These are phyloP conservation scores for Rhyacophila evoluta DNA, from an alignment of 2,888 invertebrate species.

Conservation along the genomic window DNA sequence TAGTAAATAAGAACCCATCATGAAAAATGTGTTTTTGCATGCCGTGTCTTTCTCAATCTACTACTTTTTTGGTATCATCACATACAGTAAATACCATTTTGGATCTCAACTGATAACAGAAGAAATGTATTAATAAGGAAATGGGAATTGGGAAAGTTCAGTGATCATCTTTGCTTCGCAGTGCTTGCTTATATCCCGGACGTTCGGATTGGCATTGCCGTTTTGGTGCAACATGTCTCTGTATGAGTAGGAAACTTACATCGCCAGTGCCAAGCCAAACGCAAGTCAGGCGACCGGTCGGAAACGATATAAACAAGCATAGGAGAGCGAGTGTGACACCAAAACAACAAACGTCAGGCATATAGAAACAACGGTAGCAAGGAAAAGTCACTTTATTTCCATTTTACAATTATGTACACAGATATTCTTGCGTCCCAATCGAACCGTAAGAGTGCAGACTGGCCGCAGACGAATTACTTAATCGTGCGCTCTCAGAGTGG, in stretches of 20 bases:
- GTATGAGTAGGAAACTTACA: slow-evolving; percentile 47
- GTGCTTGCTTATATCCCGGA: slow-evolving; percentile 75
- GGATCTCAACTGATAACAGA: too few relatives aligned
- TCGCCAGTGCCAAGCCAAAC: slow-evolving; percentile 56
- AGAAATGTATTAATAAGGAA: background rate
- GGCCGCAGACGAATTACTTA: background rate
- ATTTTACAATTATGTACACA: slow-evolving; percentile 50
- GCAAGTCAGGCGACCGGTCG: slow-evolving; percentile 52
- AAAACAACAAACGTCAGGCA: slow-evolving; percentile 70
- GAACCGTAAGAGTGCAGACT: slow-evolving; percentile 34
- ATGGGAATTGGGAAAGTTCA: slow-evolving; percentile 51
- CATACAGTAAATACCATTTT: too few relatives aligned
- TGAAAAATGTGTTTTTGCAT: too few relatives aligned
- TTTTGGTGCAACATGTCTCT: slow-evolving; percentile 72
- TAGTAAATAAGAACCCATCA: too few relatives aligned
- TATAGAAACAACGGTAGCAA: slow-evolving; percentile 64
- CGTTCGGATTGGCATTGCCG: slow-evolving; percentile 79
- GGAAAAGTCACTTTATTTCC: slow-evolving; percentile 57
- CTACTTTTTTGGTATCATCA: too few relatives aligned
- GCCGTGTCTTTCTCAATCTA: too few relatives aligned
- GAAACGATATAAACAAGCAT: slow-evolving; percentile 62
- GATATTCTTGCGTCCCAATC: slow-evolving; percentile 41
- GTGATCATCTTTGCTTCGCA: slow-evolving; percentile 54
- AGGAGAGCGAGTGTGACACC: slow-evolving; percentile 68
- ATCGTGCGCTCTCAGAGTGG: background rate